phyloP scores from a whole-genome alignment of 1,140 invertebrate genomes.

The Scylla paramamosain region DNA sequence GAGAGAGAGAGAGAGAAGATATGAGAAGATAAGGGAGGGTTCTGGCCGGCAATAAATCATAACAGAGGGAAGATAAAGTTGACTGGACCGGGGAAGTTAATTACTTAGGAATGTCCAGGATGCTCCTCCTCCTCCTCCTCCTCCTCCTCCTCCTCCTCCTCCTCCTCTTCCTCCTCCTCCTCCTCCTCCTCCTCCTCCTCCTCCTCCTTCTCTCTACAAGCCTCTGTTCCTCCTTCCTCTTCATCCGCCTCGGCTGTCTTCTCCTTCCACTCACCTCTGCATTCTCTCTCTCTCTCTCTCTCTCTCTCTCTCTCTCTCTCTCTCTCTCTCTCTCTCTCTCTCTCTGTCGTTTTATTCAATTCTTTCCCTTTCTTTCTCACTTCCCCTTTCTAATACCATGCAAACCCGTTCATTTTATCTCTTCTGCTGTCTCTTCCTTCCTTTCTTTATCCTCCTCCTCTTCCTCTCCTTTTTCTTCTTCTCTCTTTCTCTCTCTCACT shows the following conservation, averaged over 20 bases:
- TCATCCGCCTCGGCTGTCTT: background rate
- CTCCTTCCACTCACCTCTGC: no score
- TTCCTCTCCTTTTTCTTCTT: background rate
- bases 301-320: constrained; percentile 10
- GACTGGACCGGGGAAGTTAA: constrained; percentile 1
- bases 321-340: constrained; percentile 18
- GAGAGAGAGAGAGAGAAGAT: constrained; percentile 7
- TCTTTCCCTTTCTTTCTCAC: background rate
- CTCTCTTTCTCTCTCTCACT: background rate
- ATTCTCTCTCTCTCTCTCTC: background rate
- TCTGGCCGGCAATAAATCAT: constrained; percentile 6
- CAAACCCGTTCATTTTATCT: background rate
- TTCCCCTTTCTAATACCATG: constrained; percentile 1
- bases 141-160: background rate
- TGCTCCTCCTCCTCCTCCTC: background rate
- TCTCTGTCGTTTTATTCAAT: background rate
- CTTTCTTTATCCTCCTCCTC: constrained; percentile 20
- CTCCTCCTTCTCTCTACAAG: background rate
- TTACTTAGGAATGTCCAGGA: constrained; percentile 7
- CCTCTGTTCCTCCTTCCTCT: background rate
- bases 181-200: background rate
- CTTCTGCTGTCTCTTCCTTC: background rate
- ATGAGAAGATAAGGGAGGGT: background rate
- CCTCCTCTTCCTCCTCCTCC: background rate
- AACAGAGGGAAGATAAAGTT: background rate